These are phyloP conservation scores for Psittacula cyanocephala DNA, from an alignment of 2,113 vertebrate species.

Conservation along the genomic window DNA sequence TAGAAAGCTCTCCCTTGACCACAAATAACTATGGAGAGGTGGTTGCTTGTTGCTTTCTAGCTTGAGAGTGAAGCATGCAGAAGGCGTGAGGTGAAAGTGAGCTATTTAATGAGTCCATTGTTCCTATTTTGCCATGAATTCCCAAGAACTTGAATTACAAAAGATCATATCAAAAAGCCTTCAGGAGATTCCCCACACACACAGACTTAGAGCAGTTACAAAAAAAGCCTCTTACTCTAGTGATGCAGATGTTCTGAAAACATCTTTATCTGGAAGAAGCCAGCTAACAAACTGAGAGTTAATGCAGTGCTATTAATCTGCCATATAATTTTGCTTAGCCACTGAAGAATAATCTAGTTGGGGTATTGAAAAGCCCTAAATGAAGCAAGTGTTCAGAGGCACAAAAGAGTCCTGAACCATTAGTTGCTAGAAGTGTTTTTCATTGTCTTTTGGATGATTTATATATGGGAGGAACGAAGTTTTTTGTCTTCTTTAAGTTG, in stretches of 20 bases:
- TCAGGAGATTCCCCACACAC: not conserved
- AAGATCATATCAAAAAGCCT: slow-evolving; percentile 35
- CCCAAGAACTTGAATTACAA: slow-evolving; percentile 13
- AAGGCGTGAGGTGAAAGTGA: slow-evolving; percentile 31
- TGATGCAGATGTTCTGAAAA: slow-evolving; percentile 7
- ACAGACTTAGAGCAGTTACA: not conserved
- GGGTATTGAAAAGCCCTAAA: not conserved
- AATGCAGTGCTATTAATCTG: not conserved
- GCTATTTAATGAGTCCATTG: not conserved
- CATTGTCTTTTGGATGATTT: not conserved
- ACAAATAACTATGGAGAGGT: not conserved
- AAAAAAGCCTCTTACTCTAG: slow-evolving; percentile 4
- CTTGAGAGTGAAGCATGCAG: not conserved
- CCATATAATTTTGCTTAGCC: not conserved
- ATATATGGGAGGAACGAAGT: not conserved
- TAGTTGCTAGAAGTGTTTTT: not conserved
- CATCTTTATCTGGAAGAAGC: not conserved
- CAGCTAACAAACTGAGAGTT: not conserved
- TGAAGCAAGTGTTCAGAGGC: not conserved
- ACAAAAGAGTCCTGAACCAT: not conserved
- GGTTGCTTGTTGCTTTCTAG: not conserved
- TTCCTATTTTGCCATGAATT: slow-evolving; percentile 1
- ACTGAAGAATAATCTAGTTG: not conserved
- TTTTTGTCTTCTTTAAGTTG: not conserved
- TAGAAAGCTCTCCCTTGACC: not conserved